Base-by-base conservation (phyloP, 30 jellyfish, hydroid and myxozoan species). In the Aurelia sp. region DNA sequence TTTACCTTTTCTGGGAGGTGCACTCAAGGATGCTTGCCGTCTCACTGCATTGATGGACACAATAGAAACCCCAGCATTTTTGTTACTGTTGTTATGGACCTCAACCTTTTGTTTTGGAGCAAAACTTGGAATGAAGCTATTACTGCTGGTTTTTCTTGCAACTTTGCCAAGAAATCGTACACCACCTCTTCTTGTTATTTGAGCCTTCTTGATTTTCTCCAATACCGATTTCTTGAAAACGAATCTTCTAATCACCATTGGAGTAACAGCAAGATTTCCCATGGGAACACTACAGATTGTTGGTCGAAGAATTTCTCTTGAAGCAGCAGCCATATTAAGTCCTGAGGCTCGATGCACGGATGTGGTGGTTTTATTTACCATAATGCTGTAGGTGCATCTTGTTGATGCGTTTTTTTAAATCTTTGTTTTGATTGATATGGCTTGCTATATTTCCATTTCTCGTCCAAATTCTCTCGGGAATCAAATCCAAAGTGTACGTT, bases 241-340 rank as follows among this genome's bases (percentile, higher is more conserved):
- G 71, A 82, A 67, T 55, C 59, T 67, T 11, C 78, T 80, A 19
- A 82, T 11, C 4, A 82, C 31, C 50, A 53, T 70, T 58, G 91
- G 91, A 12, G 82, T 82, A 3, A 82, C 84, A 10, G 91, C 91
- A n/a, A 82, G 78, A 55, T 60, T 68, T 19, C 85, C 91, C 47
- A 48, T 82, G 17, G 84, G 67, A 13, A 82, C 91, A 69, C 84
- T 82, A 84, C 91, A 82, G 17, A 82, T 68, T 19, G 91, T 68
- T 52, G 91, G 91, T 19, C 85, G 58, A 8, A 82, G 91, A 18
- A 69, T 52, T 33, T 53, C 18, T 53, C 91, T 82, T 21, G 91
- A 20, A n/a, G 44, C 55, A 12, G 74, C 58, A 35, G 85, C 63
- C 91, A 82, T 82, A 63, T 67, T 82, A 50, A 30, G 44, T 15